Percentiles rank a stretch among this genome's conserved stretches.
Evolutionary conservation across 1,140 invertebrate genomes (phyloP).

Genomic region (Battus philenor): DNA sequence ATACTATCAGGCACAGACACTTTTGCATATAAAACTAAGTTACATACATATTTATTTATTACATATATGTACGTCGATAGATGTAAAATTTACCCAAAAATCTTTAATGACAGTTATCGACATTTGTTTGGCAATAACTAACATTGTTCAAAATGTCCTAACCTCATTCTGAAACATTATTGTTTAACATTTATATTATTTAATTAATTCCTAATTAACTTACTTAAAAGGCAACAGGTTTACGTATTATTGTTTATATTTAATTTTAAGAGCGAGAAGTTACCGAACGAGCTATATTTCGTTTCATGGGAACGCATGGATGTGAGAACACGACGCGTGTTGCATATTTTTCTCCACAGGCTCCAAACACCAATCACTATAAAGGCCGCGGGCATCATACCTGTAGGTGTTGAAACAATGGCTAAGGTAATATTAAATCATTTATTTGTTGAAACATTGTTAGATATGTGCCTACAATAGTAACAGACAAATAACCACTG

Average conservation of each 20-base stretch:
- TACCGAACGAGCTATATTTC: slow-evolving; percentile 18
- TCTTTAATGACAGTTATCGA: too few species aligned
- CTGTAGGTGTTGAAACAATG: slow-evolving; percentile 23
- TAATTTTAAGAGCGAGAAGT: slow-evolving; percentile 19
- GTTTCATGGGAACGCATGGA: slow-evolving; percentile 25
- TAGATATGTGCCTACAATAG: neutral
- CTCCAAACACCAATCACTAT: slow-evolving; percentile 20
- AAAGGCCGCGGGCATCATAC: slow-evolving; percentile 17
- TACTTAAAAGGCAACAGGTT: neutral
- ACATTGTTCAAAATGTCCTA: too few species aligned
- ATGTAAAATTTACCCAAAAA: too few species aligned
- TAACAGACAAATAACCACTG: neutral
- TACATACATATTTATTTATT: too few species aligned
- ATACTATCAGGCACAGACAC: too few species aligned
- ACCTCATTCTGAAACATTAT: too few species aligned
- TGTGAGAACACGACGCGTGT: slow-evolving; percentile 12
- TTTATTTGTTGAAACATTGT: neutral
- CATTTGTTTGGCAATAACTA: neutral
- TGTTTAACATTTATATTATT: neutral
- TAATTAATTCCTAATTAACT: neutral
- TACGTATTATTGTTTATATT: neutral
- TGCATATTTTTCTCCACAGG: slow-evolving; percentile 19
- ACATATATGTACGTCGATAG: too few species aligned
- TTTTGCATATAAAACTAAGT: too few species aligned
- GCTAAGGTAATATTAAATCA: slow-evolving; percentile 17